Evolutionary conservation across 2,888 invertebrate species (phyloP), one percentile per base, ranked within the genome.

Genomic region (Oxycera nigricornis): DNA sequence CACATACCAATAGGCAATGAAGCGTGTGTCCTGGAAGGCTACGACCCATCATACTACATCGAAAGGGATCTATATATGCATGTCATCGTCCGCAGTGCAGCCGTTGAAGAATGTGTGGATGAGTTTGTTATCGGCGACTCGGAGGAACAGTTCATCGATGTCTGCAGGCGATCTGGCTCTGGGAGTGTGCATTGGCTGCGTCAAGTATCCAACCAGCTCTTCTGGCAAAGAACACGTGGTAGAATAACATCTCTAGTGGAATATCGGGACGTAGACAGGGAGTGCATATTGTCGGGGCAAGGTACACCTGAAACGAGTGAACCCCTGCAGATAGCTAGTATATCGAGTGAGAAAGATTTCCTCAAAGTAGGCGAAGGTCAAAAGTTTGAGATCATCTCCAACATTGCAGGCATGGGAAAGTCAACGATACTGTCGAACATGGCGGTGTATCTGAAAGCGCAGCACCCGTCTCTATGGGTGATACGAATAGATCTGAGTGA

Each of bases 401-500:
- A 31, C 22, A 31, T 11, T 1, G 52, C 70, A 2, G 70, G 70
- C 30, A 70, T 70, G 70, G 70, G 70, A 6, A 70, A 70, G 17
- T 28, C 70, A 6, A 70, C 70, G 1, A 22, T 52, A 6, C 30
- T 70, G 9, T 52, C 52, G 20, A 70, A 31, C 35, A 14, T 70
- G 14, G 52, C 70, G 11, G 55, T 35, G 24, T 28, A 28, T 7
- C 14, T 68, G n/a, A 68, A 50, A 17, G 11, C 4, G 7, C 24
- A 28, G 6, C 20, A 30, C 17, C 9, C 20, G 14, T 17, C 52
- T 30, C 9, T 55, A 14, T 70, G 70, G 70, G 31, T 70, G 6
- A 31, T 70, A 31, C 70, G 70, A 31, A 70, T 70, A 24, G 70
- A 70, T 22, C 52, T 70, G n/a, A 70, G 55, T 17, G 70, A 70